phyloP scores from a whole-genome alignment of 2,797 vertebrate genomes.

The Anomalospiza imberbis region DNA sequence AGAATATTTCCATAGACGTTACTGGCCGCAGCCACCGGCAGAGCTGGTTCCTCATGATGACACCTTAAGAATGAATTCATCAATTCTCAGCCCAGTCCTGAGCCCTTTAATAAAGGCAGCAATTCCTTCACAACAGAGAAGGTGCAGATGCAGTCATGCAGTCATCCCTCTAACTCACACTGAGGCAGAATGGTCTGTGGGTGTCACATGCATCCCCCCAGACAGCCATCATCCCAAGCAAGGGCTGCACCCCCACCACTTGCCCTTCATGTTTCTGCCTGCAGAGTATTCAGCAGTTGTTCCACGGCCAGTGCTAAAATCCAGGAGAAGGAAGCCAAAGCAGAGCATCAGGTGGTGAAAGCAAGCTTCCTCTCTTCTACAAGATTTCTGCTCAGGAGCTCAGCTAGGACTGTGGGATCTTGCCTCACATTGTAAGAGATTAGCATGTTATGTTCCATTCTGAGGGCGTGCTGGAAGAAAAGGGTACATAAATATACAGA shows the following conservation, averaged over 20 bases:
- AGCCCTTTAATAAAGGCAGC: background rate
- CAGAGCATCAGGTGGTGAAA: background rate
- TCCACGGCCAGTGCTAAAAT: background rate
- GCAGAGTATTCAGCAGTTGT: background rate
- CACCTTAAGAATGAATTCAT: background rate
- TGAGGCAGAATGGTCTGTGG: background rate
- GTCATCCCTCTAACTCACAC: background rate
- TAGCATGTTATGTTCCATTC: background rate
- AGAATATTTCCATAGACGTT: background rate
- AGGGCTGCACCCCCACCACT: background rate
- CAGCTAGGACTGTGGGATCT: background rate
- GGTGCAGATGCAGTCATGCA: background rate
- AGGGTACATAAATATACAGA: background rate
- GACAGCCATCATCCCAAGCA: background rate
- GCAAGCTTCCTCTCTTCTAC: background rate
- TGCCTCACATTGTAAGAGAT: fast-evolving
- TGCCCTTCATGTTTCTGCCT: background rate
- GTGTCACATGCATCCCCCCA: background rate
- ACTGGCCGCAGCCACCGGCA: background rate
- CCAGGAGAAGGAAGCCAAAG: background rate
- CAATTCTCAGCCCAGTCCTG: background rate
- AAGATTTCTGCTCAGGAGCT: background rate
- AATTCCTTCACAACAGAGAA: background rate
- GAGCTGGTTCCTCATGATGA: background rate
- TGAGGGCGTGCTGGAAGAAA: background rate